phyloP scores from a whole-genome alignment of 2,113 vertebrate species.

The Herpetotheres cachinnans region DNA sequence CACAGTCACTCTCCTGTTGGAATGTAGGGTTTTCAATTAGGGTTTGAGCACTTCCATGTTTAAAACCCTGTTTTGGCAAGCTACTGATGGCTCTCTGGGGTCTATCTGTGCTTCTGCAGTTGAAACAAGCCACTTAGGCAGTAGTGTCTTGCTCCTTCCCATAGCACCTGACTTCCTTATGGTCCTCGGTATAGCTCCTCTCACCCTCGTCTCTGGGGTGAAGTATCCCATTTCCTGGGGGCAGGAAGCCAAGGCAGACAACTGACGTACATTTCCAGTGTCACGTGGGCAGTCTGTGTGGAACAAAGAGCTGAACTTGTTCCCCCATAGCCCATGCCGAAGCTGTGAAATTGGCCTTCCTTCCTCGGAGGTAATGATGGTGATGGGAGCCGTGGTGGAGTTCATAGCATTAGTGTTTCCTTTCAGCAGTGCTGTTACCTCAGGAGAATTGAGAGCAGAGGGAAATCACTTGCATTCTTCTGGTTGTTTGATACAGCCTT shows the following conservation, averaged over 20 bases:
- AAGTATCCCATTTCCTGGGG: not conserved
- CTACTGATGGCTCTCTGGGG: not conserved
- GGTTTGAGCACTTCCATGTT: not conserved
- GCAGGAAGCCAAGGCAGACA: not conserved
- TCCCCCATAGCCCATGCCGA: not conserved
- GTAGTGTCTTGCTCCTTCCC: not conserved
- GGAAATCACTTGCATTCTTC: not conserved
- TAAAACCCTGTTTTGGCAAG: not conserved
- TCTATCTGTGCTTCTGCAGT: not conserved
- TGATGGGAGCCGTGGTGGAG: not conserved
- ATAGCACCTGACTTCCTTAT: not conserved
- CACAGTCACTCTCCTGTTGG: not conserved
- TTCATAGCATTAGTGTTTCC: not conserved
- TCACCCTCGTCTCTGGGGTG: fast-evolving
- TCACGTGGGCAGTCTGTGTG: not conserved
- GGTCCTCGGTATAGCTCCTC: not conserved
- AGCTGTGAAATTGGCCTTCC: not conserved
- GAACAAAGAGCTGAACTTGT: not conserved
- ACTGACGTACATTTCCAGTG: not conserved
- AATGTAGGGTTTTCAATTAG: not conserved
- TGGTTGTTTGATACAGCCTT: not conserved
- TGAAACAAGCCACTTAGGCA: not conserved
- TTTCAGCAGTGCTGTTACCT: not conserved
- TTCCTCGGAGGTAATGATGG: not conserved
- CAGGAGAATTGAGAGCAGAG: not conserved